Evolutionary conservation across 2,797 vertebrate genomes (phyloP), one percentile per base, ranked within the genome.

Genomic region (Hydrolagus colliei): DNA sequence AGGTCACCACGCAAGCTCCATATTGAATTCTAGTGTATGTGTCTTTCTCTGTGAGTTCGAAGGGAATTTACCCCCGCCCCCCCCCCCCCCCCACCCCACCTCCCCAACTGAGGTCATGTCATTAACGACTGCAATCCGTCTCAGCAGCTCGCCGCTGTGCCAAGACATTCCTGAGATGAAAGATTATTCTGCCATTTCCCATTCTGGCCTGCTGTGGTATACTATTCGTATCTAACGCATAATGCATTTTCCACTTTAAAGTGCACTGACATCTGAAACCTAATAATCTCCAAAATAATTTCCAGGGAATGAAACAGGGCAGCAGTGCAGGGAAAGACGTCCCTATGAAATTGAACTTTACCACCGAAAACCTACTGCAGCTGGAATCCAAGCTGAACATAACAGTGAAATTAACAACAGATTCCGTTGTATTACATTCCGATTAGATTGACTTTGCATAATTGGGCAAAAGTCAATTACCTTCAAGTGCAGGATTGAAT

Each of bases 131-230:
- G n/a, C 16, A 41, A 20, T 79, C 61, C 9, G 20, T 79, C 76
- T 12, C 76, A 79, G 78, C 27, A 82, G 65, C 65, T 82, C 9
- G 41, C 27, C 16, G 32, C 63, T 20, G 65, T 41, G 27, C 65
- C 65, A 32, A 65, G 78, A 63, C 78, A 82, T 67, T 67, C 11
- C 77, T 80, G 62, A 63, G 62, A 22, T 80, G 27, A 68, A 20
- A 68, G 10, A 27, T 18, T 27, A 68, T 63, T 71, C 32, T 67
- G 27, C 65, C 63, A 8, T 67, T 35, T 35, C 32, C 78, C 6
- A 22, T 41, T 22, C 6, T 82, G 27, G 41, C 41, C 41, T 22
- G 22, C 35, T n/a, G 8, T 82, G 27, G 8, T 4, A 35, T 82
- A 35, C 9, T 68, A 27, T 16, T 18, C 9, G 1, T 13, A 16